Conservation (phyloP, 2,113 vertebrate genomes). For the Chamaea fasciata region DNA sequence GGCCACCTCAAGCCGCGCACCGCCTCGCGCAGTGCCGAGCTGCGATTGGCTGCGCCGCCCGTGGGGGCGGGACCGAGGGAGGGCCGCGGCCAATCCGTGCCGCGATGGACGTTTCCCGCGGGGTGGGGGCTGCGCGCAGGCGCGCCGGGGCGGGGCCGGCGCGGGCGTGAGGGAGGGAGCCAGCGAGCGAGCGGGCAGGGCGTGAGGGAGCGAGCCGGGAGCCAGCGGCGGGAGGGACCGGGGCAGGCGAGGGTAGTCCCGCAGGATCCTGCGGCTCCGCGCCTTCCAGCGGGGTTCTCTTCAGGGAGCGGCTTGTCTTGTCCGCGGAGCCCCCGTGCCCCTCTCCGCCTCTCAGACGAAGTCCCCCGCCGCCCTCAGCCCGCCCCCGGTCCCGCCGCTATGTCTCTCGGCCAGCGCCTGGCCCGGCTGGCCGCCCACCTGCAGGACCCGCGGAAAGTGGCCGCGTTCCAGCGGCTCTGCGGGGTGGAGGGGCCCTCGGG, state of each 20-base stretch:
- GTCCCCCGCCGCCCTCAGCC: background rate
- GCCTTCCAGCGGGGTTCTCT: background rate
- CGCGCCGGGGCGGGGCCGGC: background rate
- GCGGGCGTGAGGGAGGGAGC: background rate
- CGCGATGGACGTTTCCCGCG: background rate
- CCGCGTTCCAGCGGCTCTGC: constrained; percentile 87
- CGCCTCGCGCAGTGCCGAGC: background rate
- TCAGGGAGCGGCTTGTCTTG: background rate
- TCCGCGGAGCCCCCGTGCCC: background rate
- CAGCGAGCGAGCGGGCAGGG: background rate
- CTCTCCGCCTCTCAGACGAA: background rate
- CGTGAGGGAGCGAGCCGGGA: background rate
- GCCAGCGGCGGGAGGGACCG: background rate
- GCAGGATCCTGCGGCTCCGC: background rate
- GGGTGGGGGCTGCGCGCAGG: background rate
- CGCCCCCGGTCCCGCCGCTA: background rate
- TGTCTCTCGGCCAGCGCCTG: constrained; percentile 61
- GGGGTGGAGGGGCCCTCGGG: constrained; percentile 76
- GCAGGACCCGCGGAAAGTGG: constrained; percentile 87
- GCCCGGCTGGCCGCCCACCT: constrained; percentile 62
- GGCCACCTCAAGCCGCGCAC: background rate
- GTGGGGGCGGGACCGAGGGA: fast-evolving
- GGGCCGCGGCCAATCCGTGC: background rate
- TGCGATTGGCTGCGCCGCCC: background rate
- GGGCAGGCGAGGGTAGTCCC: background rate